A percentile compares a stretch with the other conserved stretches of the same genome.
These are phyloP conservation scores for Heliconius erato DNA, from an alignment of 2,888 invertebrate species.

Conservation along the genomic window DNA sequence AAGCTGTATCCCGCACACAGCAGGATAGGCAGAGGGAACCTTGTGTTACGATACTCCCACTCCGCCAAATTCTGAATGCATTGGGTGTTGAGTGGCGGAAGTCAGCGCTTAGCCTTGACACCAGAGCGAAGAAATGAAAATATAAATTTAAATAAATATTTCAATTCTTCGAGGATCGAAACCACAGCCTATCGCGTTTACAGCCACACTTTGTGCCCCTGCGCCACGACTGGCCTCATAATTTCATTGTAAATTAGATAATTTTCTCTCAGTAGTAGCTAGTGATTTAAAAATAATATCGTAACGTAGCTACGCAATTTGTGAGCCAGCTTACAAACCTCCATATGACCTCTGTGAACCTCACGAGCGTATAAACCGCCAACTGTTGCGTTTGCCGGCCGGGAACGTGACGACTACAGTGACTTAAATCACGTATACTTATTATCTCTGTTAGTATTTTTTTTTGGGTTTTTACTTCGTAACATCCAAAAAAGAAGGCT, in stretches of 20 bases:
- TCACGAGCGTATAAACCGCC: constrained; percentile 46
- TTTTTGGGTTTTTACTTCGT: neutral
- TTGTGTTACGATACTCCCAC: no score
- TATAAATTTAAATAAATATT: no score
- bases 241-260: constrained; percentile 12
- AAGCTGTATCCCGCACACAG: no score
- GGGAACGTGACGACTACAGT: constrained; percentile 38
- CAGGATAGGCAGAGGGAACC: no score
- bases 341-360: constrained; percentile 46
- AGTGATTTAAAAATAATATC: constrained; percentile 28
- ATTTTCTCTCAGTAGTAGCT: neutral
- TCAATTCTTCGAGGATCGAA: no score
- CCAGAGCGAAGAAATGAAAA: no score
- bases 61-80: no score
- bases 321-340: constrained; percentile 31
- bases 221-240: no score
- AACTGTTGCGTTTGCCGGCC: constrained; percentile 45
- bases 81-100: no score
- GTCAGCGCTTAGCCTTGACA: no score
- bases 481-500: neutral
- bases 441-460: constrained; percentile 17
- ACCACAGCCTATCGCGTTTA: no score
- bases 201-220: no score
- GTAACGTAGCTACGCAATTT: constrained; percentile 39
- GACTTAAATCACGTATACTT: constrained; percentile 27